Conservation (phyloP, 2,113 vertebrate species). For the Anthoscopus minutus region DNA sequence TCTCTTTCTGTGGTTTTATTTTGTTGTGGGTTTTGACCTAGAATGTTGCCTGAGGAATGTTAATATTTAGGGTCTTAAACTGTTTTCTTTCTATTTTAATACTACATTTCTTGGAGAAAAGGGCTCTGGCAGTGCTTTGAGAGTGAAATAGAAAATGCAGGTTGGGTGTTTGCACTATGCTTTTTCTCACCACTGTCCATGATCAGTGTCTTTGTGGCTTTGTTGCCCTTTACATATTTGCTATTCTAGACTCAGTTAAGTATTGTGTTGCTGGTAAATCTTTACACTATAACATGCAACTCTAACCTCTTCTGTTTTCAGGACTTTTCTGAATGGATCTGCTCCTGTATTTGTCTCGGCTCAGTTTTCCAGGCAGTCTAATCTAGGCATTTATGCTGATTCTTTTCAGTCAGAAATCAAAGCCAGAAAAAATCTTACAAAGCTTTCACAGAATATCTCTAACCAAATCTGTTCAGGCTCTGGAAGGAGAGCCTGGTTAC, state of each 20-base stretch:
- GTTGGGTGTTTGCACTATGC: not conserved
- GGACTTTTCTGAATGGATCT: not conserved
- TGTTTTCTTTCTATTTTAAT: not conserved
- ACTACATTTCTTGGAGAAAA: not conserved
- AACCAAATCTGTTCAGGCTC: not conserved
- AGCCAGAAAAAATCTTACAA: not conserved
- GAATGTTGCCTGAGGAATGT: not conserved
- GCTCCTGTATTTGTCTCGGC: not conserved
- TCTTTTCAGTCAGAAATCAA: not conserved
- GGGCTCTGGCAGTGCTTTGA: rapidly evolving
- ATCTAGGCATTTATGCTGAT: not conserved
- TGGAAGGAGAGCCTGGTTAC: not conserved
- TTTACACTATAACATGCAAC: not conserved
- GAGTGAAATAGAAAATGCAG: not conserved
- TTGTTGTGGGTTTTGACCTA: not conserved
- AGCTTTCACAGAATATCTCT: not conserved
- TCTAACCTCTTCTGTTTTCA: not conserved
- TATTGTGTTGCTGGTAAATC: not conserved
- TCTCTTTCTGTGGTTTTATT: not conserved
- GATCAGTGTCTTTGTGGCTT: not conserved
- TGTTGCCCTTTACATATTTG: not conserved
- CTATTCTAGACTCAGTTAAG: not conserved
- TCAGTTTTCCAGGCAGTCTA: not conserved
- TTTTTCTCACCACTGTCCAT: not conserved
- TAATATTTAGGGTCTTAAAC: not conserved